Percentiles rank a stretch among this genome's conserved stretches.
These are phyloP conservation scores for Cherax destructor DNA, from an alignment of 1,140 invertebrate species.

Conservation along the genomic window DNA sequence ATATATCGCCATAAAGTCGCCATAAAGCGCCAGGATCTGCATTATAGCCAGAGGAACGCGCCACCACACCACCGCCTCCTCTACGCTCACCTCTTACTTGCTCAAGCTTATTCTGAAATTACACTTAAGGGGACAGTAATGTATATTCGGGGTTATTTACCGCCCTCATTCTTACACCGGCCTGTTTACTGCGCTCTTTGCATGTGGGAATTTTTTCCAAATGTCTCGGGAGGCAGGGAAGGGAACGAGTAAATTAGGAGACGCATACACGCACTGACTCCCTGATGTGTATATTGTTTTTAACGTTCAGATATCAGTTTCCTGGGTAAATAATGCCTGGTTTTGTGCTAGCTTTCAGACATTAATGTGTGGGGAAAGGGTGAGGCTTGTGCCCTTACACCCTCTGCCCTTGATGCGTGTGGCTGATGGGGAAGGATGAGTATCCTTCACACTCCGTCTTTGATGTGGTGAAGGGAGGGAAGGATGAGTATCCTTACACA, in stretches of 20 bases:
- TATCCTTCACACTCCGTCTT: too few relatives aligned
- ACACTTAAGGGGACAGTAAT: slow-evolving; percentile 57
- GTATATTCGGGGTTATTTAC: slow-evolving; percentile 50
- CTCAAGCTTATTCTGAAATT: slow-evolving; percentile 46
- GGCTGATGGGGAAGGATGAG: too few relatives aligned
- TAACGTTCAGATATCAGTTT: neutral
- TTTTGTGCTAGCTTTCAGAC: too few relatives aligned
- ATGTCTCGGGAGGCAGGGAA: neutral
- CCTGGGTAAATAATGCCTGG: neutral
- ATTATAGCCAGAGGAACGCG: slow-evolving; percentile 42
- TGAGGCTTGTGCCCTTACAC: too few relatives aligned
- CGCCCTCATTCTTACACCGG: slow-evolving; percentile 32
- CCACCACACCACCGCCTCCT: slow-evolving; percentile 23
- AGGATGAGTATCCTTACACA: too few relatives aligned
- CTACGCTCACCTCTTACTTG: slow-evolving; percentile 45
- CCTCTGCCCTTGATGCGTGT: too few relatives aligned
- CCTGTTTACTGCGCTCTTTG: slow-evolving; percentile 29
- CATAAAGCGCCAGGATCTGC: slow-evolving; percentile 53
- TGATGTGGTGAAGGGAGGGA: too few relatives aligned
- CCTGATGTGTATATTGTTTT: neutral
- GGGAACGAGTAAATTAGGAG: neutral
- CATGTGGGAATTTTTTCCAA: neutral
- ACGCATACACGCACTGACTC: neutral
- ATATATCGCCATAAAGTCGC: slow-evolving; percentile 51
- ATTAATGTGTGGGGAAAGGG: neutral